Evolutionary conservation across 64 coral and sea anemone genomes (phyloP).

Genomic region (Pocillopora damicornis): DNA sequence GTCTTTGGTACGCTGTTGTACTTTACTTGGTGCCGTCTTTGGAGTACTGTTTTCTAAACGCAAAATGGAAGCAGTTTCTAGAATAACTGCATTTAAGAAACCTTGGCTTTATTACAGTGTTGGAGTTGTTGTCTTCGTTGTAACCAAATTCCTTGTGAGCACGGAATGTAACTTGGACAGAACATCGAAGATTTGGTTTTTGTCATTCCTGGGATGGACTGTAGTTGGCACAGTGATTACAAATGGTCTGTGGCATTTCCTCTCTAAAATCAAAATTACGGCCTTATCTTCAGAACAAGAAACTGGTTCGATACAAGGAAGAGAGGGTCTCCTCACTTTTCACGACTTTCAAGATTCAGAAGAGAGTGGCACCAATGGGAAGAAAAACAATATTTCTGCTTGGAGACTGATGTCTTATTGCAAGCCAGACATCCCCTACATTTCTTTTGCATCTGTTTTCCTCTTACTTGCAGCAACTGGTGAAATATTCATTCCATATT

Average conservation of each 20-base stretch:
- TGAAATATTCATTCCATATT: conserved; percentile 95
- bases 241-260: conserved; percentile 55
- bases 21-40: conserved; percentile 57
- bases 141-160: conserved; percentile 77
- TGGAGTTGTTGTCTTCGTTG: conserved; percentile 41
- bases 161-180: conserved; percentile 61
- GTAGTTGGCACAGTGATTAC: conserved; percentile 34
- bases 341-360: conserved; percentile 20
- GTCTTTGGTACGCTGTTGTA: conserved; percentile 45
- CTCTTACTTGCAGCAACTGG: conserved; percentile 71
- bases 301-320: conserved; percentile 70
- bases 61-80: conserved; percentile 54
- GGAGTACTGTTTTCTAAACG: conserved; percentile 55
- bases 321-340: conserved; percentile 45
- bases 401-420: conserved; percentile 82
- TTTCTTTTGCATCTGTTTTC: conserved; percentile 73
- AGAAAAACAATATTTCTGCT: conserved; percentile 55
- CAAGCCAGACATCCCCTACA: conserved; percentile 81
- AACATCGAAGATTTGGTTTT: conserved; percentile 49
- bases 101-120: conserved; percentile 54
- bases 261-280: conserved; percentile 45
- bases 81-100: conserved; percentile 43
- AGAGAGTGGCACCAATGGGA: conserved; percentile 23
- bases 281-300: conserved; percentile 65
- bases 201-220: conserved; percentile 58